A percentile compares a stretch with the other conserved stretches of the same genome.
Conservation (phyloP, 2,797 vertebrate genomes). For the Tragelaphus oryx region DNA sequence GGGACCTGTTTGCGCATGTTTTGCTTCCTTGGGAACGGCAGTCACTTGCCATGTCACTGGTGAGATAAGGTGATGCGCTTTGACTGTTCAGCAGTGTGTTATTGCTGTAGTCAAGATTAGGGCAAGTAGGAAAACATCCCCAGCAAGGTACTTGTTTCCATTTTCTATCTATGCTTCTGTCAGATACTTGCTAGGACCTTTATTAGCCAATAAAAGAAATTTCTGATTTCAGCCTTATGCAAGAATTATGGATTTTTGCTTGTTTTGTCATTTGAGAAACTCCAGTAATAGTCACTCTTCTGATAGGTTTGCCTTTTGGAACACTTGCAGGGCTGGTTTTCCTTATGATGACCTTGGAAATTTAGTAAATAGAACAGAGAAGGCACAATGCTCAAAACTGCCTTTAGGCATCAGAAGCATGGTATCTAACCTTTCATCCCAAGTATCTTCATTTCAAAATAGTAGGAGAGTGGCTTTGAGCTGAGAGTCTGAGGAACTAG, state of each 20-base stretch:
- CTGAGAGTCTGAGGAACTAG: background rate
- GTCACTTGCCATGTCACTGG: constrained; percentile 45
- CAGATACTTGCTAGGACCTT: constrained; percentile 69
- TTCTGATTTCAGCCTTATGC: constrained; percentile 69
- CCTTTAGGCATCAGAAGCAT: background rate
- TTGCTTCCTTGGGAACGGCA: constrained; percentile 74
- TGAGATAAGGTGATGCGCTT: constrained; percentile 66
- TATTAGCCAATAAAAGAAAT: constrained; percentile 78
- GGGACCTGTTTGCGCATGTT: constrained; percentile 77
- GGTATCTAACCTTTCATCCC: background rate
- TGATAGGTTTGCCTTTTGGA: constrained; percentile 61
- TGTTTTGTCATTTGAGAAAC: constrained; percentile 31
- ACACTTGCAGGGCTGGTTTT: constrained; percentile 12
- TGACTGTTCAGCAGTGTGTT: constrained; percentile 69
- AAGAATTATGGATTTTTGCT: background rate
- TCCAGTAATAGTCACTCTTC: constrained; percentile 36
- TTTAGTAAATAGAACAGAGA: background rate
- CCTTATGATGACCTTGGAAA: background rate
- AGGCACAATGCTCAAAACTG: background rate
- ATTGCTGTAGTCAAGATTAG: constrained; percentile 71
- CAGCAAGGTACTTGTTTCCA: constrained; percentile 59
- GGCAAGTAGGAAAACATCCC: constrained; percentile 64
- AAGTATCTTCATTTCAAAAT: background rate
- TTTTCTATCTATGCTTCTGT: constrained; percentile 77
- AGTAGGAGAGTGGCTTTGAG: background rate